Evolutionary conservation across 2,797 vertebrate species (phyloP).

Genomic region (Trachops cirrhosus): DNA sequence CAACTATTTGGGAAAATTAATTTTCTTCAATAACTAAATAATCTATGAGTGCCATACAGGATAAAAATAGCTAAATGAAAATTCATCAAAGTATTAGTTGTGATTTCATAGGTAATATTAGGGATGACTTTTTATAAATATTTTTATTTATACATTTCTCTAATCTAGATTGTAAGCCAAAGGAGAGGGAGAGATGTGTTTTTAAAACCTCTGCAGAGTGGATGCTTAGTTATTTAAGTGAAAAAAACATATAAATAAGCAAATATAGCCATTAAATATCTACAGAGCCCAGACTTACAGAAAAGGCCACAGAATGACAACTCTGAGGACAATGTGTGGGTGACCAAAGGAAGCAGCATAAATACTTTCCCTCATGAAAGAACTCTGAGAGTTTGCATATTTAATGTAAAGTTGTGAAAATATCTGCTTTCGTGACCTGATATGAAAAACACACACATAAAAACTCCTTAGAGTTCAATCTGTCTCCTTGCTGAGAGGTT

Average conservation of each 20-base stretch:
- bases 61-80: background rate
- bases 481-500: background rate
- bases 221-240: background rate
- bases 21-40: background rate
- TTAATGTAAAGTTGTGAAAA: constrained; percentile 53
- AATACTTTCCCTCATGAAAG: constrained; percentile 49
- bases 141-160: background rate
- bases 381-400: constrained; percentile 22
- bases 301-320: background rate
- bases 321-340: background rate
- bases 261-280: background rate
- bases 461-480: background rate
- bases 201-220: background rate
- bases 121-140: background rate
- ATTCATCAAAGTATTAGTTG: background rate
- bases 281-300: background rate
- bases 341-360: background rate
- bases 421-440: constrained; percentile 13
- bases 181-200: background rate
- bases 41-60: background rate
- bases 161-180: background rate
- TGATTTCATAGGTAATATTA: background rate
- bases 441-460: background rate
- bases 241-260: background rate
- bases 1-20: background rate